These are phyloP conservation scores for Byasa hedistus DNA, from an alignment of 2,888 invertebrate genomes.

Conservation along the genomic window DNA sequence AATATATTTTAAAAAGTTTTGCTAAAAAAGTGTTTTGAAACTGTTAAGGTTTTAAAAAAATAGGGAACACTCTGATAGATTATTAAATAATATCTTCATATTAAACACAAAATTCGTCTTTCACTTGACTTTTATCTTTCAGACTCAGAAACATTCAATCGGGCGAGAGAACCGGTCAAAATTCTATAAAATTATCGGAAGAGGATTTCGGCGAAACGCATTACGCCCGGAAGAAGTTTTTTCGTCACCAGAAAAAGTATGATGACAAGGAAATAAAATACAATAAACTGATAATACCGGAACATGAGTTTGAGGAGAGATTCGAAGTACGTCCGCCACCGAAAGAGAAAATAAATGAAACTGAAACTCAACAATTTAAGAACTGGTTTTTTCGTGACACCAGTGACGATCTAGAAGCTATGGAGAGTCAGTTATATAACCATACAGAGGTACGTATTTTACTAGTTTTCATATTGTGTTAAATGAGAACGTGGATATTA, in stretches of 20 bases:
- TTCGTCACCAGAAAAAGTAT: conserved; percentile 67
- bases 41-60: too few relatives aligned
- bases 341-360: conserved; percentile 45
- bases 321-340: conserved; percentile 78
- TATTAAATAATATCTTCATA: too few relatives aligned
- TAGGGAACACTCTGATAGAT: too few relatives aligned
- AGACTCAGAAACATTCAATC: conserved; percentile 69
- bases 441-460: conserved; percentile 48
- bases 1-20: too few relatives aligned
- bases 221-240: conserved; percentile 59
- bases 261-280: conserved; percentile 41
- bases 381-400: conserved; percentile 72
- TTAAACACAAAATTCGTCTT: not conserved
- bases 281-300: conserved; percentile 68
- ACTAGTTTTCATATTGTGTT: too few relatives aligned
- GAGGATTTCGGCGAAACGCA: conserved; percentile 44
- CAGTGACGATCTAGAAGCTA: conserved; percentile 64
- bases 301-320: conserved; percentile 81
- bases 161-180: conserved; percentile 51
- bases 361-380: conserved; percentile 49
- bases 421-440: conserved; percentile 56
- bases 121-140: conserved; percentile 34
- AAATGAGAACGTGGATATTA: too few relatives aligned
- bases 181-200: conserved; percentile 44
- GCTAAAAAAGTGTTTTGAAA: too few relatives aligned